These are phyloP conservation scores for Apoda limacodes DNA, from an alignment of 2,888 invertebrate species.

Conservation along the genomic window DNA sequence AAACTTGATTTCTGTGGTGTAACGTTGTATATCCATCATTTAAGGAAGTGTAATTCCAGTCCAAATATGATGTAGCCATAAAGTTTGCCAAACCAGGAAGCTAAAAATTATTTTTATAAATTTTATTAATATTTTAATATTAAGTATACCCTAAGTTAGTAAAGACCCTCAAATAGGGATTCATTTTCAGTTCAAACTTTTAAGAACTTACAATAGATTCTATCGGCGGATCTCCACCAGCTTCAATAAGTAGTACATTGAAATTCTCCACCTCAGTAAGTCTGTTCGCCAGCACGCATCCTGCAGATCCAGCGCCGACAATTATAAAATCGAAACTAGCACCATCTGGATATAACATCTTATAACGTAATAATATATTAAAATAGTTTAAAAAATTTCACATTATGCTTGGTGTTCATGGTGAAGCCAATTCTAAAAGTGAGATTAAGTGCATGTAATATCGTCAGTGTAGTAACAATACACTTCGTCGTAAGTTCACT, in stretches of 20 bases:
- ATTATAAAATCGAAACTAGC: conserved; percentile 70
- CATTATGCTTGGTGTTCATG: too few relatives aligned
- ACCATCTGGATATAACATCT: conserved; percentile 20
- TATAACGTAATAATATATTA: neutral
- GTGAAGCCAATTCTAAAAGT: too few relatives aligned
- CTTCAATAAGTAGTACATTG: conserved; percentile 71
- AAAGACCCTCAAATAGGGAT: conserved; percentile 73
- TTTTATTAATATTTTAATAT: too few relatives aligned
- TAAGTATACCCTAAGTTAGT: too few relatives aligned
- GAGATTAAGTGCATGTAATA: too few relatives aligned
- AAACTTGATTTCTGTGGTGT: conserved; percentile 11
- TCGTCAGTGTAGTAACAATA: too few relatives aligned
- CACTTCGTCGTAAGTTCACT: too few relatives aligned
- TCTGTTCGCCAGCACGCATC: conserved; percentile 25
- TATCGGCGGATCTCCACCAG: conserved; percentile 45
- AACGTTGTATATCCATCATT: conserved; percentile 11
- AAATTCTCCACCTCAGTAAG: conserved; percentile 23
- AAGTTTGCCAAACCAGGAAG: conserved; percentile 11
- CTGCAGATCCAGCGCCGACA: conserved; percentile 75
- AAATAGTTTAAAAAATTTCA: too few relatives aligned
- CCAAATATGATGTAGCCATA: conserved; percentile 8
- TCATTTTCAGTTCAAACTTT: conserved; percentile 32
- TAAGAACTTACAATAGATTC: conserved; percentile 17
- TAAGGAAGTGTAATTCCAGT: conserved; percentile 23
- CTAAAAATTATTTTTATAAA: too few relatives aligned